A percentile compares a stretch with the other conserved stretches of the same genome.
Conservation (phyloP, 2,113 vertebrate genomes). For the Brienomyrus brachyistius region DNA sequence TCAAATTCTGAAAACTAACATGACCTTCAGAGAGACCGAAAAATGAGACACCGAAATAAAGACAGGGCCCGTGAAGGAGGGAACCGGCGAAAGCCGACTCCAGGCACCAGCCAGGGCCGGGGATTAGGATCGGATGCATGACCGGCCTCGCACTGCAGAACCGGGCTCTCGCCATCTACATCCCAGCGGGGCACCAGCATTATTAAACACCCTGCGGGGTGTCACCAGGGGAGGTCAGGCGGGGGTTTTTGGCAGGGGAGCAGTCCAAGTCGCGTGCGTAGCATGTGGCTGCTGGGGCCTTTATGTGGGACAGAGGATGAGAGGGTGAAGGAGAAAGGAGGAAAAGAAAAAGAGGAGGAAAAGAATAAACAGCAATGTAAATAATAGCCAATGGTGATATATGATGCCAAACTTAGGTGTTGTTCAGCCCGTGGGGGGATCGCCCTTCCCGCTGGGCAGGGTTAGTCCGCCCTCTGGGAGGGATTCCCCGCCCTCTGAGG, state of each 20-base stretch:
- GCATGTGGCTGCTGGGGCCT: neutral
- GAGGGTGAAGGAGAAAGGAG: neutral
- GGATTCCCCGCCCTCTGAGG: neutral
- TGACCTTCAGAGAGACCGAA: neutral
- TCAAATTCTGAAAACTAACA: neutral
- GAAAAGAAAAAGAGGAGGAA: neutral
- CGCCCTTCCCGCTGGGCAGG: neutral
- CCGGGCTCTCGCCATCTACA: neutral
- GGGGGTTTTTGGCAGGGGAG: neutral
- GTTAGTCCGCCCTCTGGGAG: neutral
- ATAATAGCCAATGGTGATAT: neutral
- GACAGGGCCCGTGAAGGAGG: neutral
- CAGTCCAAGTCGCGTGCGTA: neutral
- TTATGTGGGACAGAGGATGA: neutral
- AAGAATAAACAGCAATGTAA: neutral
- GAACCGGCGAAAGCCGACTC: neutral
- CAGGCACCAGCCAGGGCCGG: no score
- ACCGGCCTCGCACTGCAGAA: neutral
- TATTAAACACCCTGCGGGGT: neutral
- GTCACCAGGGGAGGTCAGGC: neutral
- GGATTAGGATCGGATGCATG: neutral
- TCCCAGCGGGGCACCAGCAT: neutral
- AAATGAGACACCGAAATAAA: neutral
- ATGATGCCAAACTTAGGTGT: neutral
- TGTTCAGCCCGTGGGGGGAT: neutral